These are phyloP conservation scores for Hycleus phaleratus DNA, from an alignment of 1,140 invertebrate genomes.

Conservation along the genomic window DNA sequence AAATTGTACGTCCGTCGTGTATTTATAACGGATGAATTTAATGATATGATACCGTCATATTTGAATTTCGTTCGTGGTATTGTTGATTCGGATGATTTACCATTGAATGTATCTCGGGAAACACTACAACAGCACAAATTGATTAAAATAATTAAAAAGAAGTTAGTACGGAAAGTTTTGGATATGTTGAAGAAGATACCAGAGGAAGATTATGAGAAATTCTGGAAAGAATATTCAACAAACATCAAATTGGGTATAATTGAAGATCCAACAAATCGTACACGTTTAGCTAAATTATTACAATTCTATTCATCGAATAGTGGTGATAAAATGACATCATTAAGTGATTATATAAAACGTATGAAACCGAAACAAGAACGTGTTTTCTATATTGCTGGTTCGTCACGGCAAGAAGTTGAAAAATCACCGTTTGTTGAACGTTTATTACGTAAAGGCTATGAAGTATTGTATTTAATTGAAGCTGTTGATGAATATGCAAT, in stretches of 20 bases:
- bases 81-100: constrained; percentile 98
- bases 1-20: constrained; percentile 95
- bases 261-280: constrained; percentile 95
- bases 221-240: constrained; percentile 99
- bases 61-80: constrained; percentile 91
- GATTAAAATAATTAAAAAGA: constrained; percentile 98
- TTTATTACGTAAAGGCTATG: constrained; percentile 88
- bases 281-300: constrained; percentile 88
- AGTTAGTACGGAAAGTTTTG: constrained; percentile 91
- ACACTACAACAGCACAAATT: constrained; percentile 98
- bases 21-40: constrained; percentile 99
- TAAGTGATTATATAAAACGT: constrained; percentile 85
- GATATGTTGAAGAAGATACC: constrained; percentile 98
- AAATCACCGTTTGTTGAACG: constrained; percentile 95
- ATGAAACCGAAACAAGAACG: constrained; percentile 97
- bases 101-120: constrained; percentile 96
- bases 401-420: constrained; percentile 78
- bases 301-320: constrained; percentile 79
- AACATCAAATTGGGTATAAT: constrained; percentile 95
- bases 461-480: constrained; percentile 92
- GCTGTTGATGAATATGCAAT: constrained; percentile 98
- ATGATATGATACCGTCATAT: constrained; percentile 99
- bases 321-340: constrained; percentile 59
- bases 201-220: constrained; percentile 83
- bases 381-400: constrained; percentile 95